Conservation (phyloP, 2,888 invertebrate genomes). For the Craniophora ligustri region DNA sequence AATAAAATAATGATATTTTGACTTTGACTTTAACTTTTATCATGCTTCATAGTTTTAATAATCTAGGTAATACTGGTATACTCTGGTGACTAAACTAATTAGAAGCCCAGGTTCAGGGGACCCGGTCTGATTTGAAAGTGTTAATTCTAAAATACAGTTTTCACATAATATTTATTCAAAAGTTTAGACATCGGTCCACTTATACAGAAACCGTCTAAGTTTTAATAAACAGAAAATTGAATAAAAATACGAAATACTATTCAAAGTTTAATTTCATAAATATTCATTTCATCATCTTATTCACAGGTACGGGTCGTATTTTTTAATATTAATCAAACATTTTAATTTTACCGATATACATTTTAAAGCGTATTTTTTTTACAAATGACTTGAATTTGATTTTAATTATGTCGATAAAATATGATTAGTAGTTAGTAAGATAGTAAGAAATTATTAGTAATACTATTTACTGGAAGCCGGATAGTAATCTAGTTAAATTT, state of each 20-base stretch:
- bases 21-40: too few species aligned
- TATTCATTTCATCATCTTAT: conserved; percentile 37
- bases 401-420: neutral
- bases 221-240: conserved; percentile 18
- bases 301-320: conserved; percentile 19
- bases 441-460: conserved; percentile 11
- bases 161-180: too few species aligned
- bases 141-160: too few species aligned
- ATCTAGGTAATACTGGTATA: too few species aligned
- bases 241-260: conserved; percentile 31
- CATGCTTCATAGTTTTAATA: too few species aligned
- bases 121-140: too few species aligned
- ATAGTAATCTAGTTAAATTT: too few species aligned
- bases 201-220: conserved; percentile 8
- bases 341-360: conserved; percentile 18
- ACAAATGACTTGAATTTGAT: conserved; percentile 1
- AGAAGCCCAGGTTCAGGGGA: too few species aligned
- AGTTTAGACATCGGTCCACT: neutral
- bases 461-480: neutral
- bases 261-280: conserved; percentile 47
- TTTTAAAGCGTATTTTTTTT: conserved; percentile 1
- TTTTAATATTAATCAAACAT: conserved; percentile 33
- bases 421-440: conserved; percentile 1
- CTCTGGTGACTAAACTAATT: too few species aligned
- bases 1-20: too few species aligned